Percentiles rank a stretch among this genome's conserved stretches.
phyloP scores from a whole-genome alignment of 1,140 invertebrate species.

The Calosoma granatense region DNA sequence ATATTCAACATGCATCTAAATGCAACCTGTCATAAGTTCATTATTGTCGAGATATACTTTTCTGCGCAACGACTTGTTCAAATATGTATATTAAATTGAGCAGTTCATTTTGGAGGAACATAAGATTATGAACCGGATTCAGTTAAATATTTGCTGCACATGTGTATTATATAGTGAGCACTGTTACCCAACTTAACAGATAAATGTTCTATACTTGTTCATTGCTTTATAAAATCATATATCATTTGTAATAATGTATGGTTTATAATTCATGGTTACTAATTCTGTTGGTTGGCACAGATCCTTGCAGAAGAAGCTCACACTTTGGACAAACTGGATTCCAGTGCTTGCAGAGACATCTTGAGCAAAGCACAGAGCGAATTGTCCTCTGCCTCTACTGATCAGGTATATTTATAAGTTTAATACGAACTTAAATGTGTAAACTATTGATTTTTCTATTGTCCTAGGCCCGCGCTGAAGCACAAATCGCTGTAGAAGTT shows the following conservation, averaged over 20 bases:
- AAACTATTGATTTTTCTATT: slow-evolving; percentile 16
- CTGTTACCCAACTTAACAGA: no score
- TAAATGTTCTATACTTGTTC: slow-evolving; percentile 3
- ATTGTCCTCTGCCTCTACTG: slow-evolving; percentile 65
- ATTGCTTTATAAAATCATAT: not conserved
- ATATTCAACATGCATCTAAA: slow-evolving; percentile 35
- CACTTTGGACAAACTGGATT: slow-evolving; percentile 76
- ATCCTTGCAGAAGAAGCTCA: slow-evolving; percentile 96
- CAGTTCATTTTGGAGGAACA: no score
- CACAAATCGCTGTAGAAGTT: slow-evolving; percentile 89
- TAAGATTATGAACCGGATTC: no score
- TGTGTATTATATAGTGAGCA: no score
- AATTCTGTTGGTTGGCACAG: slow-evolving; percentile 38
- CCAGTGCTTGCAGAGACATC: slow-evolving; percentile 65
- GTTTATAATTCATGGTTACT: no score
- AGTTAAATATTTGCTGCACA: no score
- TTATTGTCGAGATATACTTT: not conserved
- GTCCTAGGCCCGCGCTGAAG: slow-evolving; percentile 76
- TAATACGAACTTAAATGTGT: not conserved
- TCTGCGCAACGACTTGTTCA: not conserved
- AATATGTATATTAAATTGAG: no score
- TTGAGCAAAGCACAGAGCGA: slow-evolving; percentile 77
- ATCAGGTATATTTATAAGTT: slow-evolving; percentile 43
- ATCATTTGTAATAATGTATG: no score
- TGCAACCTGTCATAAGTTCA: not conserved